Evolutionary conservation across 2,113 vertebrate species (phyloP), one percentile per base, ranked within the genome.

Genomic region (Thamnaconus septentrionalis): DNA sequence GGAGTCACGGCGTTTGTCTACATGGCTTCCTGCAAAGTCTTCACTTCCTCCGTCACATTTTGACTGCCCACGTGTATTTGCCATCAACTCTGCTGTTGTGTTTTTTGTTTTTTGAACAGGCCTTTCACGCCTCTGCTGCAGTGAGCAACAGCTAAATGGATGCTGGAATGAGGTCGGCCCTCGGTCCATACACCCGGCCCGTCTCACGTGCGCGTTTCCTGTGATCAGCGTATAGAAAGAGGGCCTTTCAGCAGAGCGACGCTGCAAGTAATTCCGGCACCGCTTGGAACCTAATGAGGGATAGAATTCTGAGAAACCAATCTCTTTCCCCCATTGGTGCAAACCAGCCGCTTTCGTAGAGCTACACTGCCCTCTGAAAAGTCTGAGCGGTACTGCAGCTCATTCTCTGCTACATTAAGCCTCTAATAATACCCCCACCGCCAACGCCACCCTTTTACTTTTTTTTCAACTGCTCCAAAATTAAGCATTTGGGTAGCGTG

Each of bases 201-300:
- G 49, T 41, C 56, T 44, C 74, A 81, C 85, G 78, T 84, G 73
- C 80, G 76, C 80, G 76, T 85, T 87, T 86, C 82, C 85, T 86
- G 80, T 79, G 76, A 65, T 73, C 65, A 63, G 69, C 73, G 75
- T 80, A 85, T 75, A 84, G 62, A 86, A 87, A 83, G 79, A 88
- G 61, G 76, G 73, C 84, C 67, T 75, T 84, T 74, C 18, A 86
- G 83, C 86, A 85, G 83, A 86, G 85, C 73, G 76, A 88, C 85
- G 84, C 83, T 80, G 76, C 67, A 83, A 83, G 89, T 88, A 84
- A 88, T 90, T 86, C 83, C 80, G 81, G 80, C 81, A 76, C 75
- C 83, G 82, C 81, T 85, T 87, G 84, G 80, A 84, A 88, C 82
- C 75, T 89, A 89, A 90, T 85, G 85, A 91, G 81, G 79, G 74